Conservation (phyloP, 2,888 invertebrate species). For the Deroplatys truncata region DNA sequence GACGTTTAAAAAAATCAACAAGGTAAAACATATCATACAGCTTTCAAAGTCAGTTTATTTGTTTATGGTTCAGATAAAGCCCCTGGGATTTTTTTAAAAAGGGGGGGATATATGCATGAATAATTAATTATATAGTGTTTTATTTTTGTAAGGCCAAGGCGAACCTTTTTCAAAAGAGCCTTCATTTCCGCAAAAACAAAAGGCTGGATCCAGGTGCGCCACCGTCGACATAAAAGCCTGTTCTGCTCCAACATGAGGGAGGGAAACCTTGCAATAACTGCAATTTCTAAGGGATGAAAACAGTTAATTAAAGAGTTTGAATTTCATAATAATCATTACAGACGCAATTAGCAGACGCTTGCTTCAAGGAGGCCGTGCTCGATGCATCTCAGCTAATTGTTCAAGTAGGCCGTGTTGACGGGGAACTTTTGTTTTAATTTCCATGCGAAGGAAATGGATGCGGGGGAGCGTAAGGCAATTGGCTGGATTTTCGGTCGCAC, state of each 20-base stretch:
- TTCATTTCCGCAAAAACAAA: background rate
- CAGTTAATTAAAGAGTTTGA: background rate
- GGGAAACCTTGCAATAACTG: background rate
- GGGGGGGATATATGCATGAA: no score
- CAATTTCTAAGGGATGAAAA: background rate
- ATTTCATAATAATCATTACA: background rate
- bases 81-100: no score
- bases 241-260: background rate
- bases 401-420: background rate
- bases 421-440: background rate
- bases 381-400: background rate
- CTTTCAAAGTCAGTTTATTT: no score
- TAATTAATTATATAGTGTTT: no score
- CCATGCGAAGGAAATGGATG: background rate
- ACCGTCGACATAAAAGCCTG: background rate
- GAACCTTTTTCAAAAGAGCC: background rate
- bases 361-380: no score
- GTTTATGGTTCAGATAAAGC: no score
- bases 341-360: background rate
- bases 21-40: no score
- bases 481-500: background rate
- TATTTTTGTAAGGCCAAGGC: no score
- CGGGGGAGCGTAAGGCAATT: background rate
- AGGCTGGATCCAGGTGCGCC: background rate
- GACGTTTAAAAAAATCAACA: no score